Percentiles rank a stretch among this genome's conserved stretches.
Evolutionary conservation across 2,113 vertebrate genomes (phyloP).

Genomic region (Cyrtonyx montezumae): DNA sequence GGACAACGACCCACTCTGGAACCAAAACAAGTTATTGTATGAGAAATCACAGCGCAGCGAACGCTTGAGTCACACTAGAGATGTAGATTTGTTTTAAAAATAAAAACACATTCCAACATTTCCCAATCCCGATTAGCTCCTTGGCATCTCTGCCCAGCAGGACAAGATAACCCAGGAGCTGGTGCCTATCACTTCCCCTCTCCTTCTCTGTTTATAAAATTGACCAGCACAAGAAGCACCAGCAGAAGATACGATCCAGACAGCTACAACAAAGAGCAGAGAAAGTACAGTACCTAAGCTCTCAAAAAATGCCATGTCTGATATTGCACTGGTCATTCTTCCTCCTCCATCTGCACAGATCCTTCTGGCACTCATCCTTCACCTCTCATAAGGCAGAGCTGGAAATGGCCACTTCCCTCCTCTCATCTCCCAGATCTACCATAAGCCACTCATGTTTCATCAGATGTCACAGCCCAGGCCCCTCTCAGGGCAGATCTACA

Average conservation of each 20-base stretch:
- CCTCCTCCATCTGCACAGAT: background rate
- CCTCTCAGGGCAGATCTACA: background rate
- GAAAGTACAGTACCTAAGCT: background rate
- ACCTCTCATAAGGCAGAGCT: background rate
- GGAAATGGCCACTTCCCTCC: background rate
- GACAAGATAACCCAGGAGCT: background rate
- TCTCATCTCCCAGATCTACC: background rate
- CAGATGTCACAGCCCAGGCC: background rate
- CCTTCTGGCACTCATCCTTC: background rate
- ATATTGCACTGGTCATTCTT: background rate
- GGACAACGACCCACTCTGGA: background rate
- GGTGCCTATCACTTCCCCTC: background rate
- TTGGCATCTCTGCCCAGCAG: background rate
- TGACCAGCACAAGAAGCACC: background rate
- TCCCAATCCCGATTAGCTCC: background rate
- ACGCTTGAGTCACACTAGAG: background rate
- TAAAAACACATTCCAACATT: background rate
- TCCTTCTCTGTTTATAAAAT: background rate
- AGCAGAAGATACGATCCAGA: background rate
- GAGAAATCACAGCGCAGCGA: background rate
- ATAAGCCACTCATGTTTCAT: background rate
- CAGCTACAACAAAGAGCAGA: background rate
- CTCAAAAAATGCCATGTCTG: background rate
- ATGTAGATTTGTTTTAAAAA: constrained; percentile 39
- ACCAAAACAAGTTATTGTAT: constrained; percentile 15